These are phyloP conservation scores for Euplagia quadripunctaria DNA, from an alignment of 2,888 invertebrate species.

Conservation along the genomic window DNA sequence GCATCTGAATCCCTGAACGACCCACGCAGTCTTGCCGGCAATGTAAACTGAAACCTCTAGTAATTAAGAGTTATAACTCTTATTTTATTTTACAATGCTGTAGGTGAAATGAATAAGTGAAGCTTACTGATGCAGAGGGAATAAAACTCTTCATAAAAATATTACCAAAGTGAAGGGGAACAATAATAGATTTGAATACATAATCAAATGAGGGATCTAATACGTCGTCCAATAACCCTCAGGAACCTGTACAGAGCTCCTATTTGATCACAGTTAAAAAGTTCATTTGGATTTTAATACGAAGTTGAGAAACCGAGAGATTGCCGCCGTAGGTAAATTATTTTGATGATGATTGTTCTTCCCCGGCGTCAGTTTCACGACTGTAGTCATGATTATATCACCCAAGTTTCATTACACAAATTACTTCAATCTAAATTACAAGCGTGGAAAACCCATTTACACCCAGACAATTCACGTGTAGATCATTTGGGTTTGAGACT, in stretches of 20 bases:
- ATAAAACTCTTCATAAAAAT: background rate
- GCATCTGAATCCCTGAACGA: no score
- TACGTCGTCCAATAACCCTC: background rate
- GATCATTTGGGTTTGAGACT: background rate
- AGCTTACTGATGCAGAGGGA: background rate
- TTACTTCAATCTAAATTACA: constrained; percentile 7
- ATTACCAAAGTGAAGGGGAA: no score
- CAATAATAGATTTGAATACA: background rate
- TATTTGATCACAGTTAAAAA: background rate
- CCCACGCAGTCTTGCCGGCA: no score
- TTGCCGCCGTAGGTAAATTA: background rate
- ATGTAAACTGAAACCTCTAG: no score
- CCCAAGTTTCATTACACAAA: constrained; percentile 9
- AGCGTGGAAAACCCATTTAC: constrained; percentile 8
- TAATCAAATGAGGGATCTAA: background rate
- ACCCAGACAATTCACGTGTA: background rate
- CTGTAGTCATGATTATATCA: constrained; percentile 3
- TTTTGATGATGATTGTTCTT: constrained; percentile 11
- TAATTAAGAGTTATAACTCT: no score
- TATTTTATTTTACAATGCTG: no score
- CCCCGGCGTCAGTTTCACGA: background rate
- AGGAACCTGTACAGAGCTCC: background rate
- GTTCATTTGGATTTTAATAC: background rate
- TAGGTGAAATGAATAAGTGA: background rate
- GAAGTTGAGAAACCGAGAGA: background rate